Percentiles rank a stretch among this genome's conserved stretches.
These are phyloP conservation scores for Ptychochromis oligacanthus DNA, from an alignment of 2,113 vertebrate genomes.

Conservation along the genomic window DNA sequence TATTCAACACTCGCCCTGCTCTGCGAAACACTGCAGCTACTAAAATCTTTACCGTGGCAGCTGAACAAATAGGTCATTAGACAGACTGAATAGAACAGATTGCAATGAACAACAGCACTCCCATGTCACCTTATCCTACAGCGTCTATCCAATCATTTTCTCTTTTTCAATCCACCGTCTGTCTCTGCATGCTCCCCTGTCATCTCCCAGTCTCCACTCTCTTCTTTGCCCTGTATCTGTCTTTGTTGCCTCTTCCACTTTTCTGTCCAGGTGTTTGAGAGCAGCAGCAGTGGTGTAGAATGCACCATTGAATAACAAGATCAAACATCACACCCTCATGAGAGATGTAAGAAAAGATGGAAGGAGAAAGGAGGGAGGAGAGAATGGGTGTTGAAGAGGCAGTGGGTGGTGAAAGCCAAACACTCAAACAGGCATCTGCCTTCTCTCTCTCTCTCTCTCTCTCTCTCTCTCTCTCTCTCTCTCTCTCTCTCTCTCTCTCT, in stretches of 20 bases:
- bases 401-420: slow-evolving; percentile 37
- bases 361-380: slow-evolving; percentile 40
- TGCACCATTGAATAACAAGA: slow-evolving; percentile 42
- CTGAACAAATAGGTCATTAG: slow-evolving; percentile 41
- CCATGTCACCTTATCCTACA: slow-evolving; percentile 37
- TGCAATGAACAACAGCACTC: slow-evolving; percentile 20
- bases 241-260: background rate
- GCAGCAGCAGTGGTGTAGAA: background rate
- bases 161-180: slow-evolving; percentile 14
- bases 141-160: slow-evolving; percentile 32
- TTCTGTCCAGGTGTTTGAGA: slow-evolving; percentile 44
- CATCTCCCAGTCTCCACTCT: slow-evolving; percentile 6
- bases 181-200: background rate
- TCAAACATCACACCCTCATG: slow-evolving; percentile 50
- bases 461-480: background rate
- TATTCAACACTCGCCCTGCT: background rate
- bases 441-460: background rate
- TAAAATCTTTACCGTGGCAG: background rate
- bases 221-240: background rate
- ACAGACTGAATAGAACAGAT: slow-evolving; percentile 25
- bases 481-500: background rate
- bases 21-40: background rate
- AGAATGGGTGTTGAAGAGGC: slow-evolving; percentile 22
- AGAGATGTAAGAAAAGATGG: slow-evolving; percentile 33
- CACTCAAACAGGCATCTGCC: slow-evolving; percentile 6